Evolutionary conservation across 2,113 vertebrate genomes (phyloP), one percentile per base, ranked within the genome.

Genomic region (Atherinomorus stipes): DNA sequence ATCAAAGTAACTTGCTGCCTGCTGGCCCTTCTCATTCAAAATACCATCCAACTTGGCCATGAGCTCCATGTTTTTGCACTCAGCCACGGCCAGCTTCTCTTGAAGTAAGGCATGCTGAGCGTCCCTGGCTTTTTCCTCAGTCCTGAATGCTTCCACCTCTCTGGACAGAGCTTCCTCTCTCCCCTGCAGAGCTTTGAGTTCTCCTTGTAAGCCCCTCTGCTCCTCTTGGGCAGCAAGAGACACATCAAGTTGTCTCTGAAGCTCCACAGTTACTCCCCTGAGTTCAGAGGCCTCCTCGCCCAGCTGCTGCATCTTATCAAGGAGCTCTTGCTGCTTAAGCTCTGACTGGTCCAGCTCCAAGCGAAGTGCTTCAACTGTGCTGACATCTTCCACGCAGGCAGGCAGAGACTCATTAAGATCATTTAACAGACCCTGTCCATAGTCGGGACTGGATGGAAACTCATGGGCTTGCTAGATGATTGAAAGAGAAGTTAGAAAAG

Each of bases 341-440:
- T 99, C 96, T 25, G 96, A 94, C 80, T 96, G 96, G 83, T 99
- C 98, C 74, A 99, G 93, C 79, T 97, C 96, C 34, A 96, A 85
- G 9, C 95, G 96, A 88, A 98, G 95, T 66, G 96, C 95, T 9
- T 98, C 97, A 0, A 95, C 93, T n/a, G 94, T 84, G 56, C 94
- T 92, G 60, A 90, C 51, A 22, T 93, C 89, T 65, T 92, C 89
- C 3, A 69, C 74, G 60, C 91, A 90, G 64, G 71, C 16, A 11
- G 91, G 84, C 38, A 86, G 81, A 50, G 80, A 92, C 69, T 91
- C 89, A 9, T 92, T 91, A 28, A 94, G 91, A 78, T 98, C 97
- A 11, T 44, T 92, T 19, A 95, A 86, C n/a, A 96, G 79, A 57
- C 93, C 80, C 31, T 89, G 94, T 53, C 90, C 96, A 64, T 92